These are phyloP conservation scores for Polypterus bichir DNA, from an alignment of 2,113 vertebrate genomes.

Conservation along the genomic window DNA sequence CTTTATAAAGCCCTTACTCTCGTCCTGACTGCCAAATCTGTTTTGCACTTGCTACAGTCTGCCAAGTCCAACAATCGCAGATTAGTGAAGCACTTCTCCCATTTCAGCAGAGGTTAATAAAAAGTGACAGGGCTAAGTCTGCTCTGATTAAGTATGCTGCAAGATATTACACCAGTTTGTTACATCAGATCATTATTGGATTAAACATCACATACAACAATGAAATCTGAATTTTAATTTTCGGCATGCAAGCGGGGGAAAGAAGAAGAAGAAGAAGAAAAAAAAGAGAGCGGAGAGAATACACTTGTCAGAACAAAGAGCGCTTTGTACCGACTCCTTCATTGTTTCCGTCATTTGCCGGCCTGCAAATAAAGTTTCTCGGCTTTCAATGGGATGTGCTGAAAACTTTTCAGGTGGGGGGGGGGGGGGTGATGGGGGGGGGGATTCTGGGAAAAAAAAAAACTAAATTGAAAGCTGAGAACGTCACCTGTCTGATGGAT, in stretches of 20 bases:
- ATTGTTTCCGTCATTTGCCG: neutral
- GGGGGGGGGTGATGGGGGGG: slow-evolving; percentile 9
- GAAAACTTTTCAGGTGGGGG: slow-evolving; percentile 24
- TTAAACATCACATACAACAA: slow-evolving; percentile 86
- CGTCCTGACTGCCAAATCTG: slow-evolving; percentile 65
- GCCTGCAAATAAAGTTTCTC: slow-evolving; percentile 11
- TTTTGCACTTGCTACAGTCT: slow-evolving; percentile 66
- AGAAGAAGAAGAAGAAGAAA: too few species aligned
- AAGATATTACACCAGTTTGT: slow-evolving; percentile 85
- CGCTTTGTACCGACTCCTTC: slow-evolving; percentile 14
- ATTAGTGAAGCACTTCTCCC: slow-evolving; percentile 82
- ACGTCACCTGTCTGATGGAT: too few species aligned
- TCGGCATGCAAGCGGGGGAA: slow-evolving; percentile 27
- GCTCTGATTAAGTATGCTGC: slow-evolving; percentile 91
- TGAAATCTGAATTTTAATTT: slow-evolving; percentile 86
- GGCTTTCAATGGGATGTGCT: too few species aligned
- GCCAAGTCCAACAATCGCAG: slow-evolving; percentile 87
- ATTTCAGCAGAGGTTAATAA: slow-evolving; percentile 98
- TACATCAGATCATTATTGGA: slow-evolving; percentile 91
- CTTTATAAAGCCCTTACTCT: slow-evolving; percentile 50
- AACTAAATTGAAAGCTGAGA: too few species aligned
- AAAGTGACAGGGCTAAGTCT: slow-evolving; percentile 96
- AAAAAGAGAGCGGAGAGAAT: slow-evolving; percentile 13
- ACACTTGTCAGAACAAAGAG: slow-evolving; percentile 50
- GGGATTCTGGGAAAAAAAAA: slow-evolving; percentile 8